A percentile compares a stretch with the other conserved stretches of the same genome.
Conservation (phyloP, 2,888 invertebrate species). For the Calameuta idolon region DNA sequence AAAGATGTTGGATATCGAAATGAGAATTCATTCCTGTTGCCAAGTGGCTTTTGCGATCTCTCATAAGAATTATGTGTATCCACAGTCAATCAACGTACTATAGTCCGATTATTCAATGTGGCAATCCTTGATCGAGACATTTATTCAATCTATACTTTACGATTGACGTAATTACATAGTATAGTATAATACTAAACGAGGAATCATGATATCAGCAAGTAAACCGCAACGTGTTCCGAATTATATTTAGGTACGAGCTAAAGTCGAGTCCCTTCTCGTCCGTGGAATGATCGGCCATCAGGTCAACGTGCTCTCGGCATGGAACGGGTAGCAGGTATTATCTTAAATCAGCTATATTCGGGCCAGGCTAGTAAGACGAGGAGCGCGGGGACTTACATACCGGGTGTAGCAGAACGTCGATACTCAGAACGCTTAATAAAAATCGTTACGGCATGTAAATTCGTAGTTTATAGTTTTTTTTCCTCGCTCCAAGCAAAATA, state of each 20-base stretch:
- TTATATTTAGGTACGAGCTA: conserved; percentile 3
- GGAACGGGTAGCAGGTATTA: conserved; percentile 25
- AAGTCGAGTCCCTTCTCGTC: conserved; percentile 1
- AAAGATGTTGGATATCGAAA: neutral
- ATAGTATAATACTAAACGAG: neutral
- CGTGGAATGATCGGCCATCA: conserved; percentile 38
- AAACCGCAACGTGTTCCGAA: neutral
- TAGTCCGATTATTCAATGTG: neutral
- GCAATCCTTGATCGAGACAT: neutral
- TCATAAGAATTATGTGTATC: neutral
- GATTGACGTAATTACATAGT: neutral
- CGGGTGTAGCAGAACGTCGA: conserved; percentile 16
- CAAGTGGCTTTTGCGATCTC: neutral
- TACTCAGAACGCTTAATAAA: neutral
- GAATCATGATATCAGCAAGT: neutral
- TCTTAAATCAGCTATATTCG: conserved; percentile 14
- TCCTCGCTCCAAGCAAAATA: neutral
- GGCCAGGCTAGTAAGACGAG: conserved; percentile 15
- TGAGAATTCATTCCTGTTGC: neutral
- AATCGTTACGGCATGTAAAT: neutral
- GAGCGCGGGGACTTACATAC: conserved; percentile 11
- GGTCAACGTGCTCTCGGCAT: conserved; percentile 51
- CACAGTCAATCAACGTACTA: neutral
- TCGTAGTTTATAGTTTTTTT: neutral
- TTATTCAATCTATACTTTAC: neutral